phyloP scores from a whole-genome alignment of 2,888 invertebrate genomes.

The Hecatera dysodea region DNA sequence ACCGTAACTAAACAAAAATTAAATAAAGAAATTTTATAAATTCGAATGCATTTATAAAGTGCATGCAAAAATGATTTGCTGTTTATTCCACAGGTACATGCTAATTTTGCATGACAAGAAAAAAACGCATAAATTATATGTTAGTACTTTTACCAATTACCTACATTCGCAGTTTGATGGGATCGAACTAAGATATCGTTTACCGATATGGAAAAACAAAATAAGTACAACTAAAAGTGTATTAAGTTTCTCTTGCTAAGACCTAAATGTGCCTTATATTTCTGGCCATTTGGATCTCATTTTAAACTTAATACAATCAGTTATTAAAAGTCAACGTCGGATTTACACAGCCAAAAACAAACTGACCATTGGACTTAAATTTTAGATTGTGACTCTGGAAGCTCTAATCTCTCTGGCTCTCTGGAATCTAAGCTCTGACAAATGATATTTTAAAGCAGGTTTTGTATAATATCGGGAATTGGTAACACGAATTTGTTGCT shows the following conservation, averaged over 20 bases:
- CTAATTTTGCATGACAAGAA: constrained; percentile 23
- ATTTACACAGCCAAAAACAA: no score
- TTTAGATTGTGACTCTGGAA: no score
- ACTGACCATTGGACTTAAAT: no score
- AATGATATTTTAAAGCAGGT: no score
- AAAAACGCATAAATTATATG: not conserved
- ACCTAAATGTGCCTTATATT: not conserved
- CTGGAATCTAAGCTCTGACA: no score
- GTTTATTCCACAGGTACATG: not conserved
- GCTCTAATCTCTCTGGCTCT: no score
- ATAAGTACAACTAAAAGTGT: no score
- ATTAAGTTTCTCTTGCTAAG: no score
- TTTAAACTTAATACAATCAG: not conserved
- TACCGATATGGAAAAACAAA: not conserved
- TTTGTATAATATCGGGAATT: no score
- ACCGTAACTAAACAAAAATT: constrained; percentile 7
- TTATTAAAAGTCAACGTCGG: no score
- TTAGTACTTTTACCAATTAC: not conserved
- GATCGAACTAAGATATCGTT: constrained; percentile 1
- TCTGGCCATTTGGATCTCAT: not conserved
- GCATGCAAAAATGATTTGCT: constrained; percentile 23
- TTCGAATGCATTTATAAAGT: constrained; percentile 10
- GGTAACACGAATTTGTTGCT: no score
- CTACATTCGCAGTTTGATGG: not conserved
- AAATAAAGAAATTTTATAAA: constrained; percentile 5